Conservation (phyloP, 2,113 vertebrate species). For the Strix aluco region DNA sequence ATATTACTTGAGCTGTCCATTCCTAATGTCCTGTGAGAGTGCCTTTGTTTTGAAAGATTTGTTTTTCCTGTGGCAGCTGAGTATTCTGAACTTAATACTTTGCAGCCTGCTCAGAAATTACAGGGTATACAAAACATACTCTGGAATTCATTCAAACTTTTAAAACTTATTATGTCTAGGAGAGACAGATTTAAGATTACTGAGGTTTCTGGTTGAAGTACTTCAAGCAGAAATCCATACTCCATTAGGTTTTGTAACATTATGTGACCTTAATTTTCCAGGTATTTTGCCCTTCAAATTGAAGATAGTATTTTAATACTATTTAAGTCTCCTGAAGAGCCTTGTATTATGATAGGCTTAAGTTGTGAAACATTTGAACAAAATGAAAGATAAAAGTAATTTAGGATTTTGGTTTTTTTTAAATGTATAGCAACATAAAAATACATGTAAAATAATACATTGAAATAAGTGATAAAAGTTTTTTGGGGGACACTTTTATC, state of each 20-base stretch:
- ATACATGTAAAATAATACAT: background rate
- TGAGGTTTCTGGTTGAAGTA: constrained; percentile 71
- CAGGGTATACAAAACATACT: constrained; percentile 38
- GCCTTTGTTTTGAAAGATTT: constrained; percentile 40
- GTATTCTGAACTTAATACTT: constrained; percentile 37
- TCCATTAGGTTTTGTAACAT: constrained; percentile 72
- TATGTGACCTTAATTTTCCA: constrained; percentile 78
- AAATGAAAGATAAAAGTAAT: constrained; percentile 64
- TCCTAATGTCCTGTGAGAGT: background rate
- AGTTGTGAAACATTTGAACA: constrained; percentile 61
- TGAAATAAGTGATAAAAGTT: background rate
- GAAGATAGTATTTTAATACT: constrained; percentile 72
- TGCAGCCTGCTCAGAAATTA: constrained; percentile 53
- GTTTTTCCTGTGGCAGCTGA: background rate
- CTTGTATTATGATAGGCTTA: constrained; percentile 61
- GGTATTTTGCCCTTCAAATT: constrained; percentile 76
- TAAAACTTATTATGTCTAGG: constrained; percentile 62
- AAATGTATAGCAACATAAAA: background rate
- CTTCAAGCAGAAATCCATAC: constrained; percentile 73
- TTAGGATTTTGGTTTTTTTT: constrained; percentile 24
- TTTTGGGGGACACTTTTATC: background rate
- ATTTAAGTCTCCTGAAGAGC: constrained; percentile 64
- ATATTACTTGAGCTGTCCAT: background rate
- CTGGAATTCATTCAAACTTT: constrained; percentile 70
- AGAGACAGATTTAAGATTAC: constrained; percentile 73